phyloP scores from a whole-genome alignment of 2,797 vertebrate species.

The Poliocrania exsul region DNA sequence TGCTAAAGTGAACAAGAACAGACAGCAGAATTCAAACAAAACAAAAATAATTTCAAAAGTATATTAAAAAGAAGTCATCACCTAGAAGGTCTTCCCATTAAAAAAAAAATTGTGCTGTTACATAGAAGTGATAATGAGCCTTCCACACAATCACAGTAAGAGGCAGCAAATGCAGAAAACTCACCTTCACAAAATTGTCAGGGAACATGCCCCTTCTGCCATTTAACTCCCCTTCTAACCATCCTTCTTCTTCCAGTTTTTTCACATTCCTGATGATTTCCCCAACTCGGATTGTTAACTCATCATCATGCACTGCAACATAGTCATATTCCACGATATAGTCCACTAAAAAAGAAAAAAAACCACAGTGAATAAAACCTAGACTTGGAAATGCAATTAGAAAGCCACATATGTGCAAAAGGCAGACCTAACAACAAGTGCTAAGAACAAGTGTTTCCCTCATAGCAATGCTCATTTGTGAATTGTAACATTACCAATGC shows the following conservation, averaged over 20 bases:
- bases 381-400: neutral
- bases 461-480: neutral
- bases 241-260: slow-evolving; percentile 92
- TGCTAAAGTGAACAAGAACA: neutral
- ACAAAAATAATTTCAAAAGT: neutral
- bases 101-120: neutral
- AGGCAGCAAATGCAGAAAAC: slow-evolving; percentile 11
- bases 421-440: neutral
- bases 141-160: neutral
- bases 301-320: slow-evolving; percentile 91
- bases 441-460: neutral
- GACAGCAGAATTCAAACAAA: neutral
- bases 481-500: fast-evolving
- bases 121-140: neutral
- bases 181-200: slow-evolving; percentile 98
- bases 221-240: slow-evolving; percentile 94
- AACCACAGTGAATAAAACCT: neutral
- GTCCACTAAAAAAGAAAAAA: slow-evolving; percentile 79
- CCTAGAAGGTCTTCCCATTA: neutral
- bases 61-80: neutral
- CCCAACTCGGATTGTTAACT: slow-evolving; percentile 89
- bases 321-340: slow-evolving; percentile 95
- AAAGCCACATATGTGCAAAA: neutral
- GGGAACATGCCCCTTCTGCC: slow-evolving; percentile 93
- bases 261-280: slow-evolving; percentile 92